Evolutionary conservation across 2,797 vertebrate genomes (phyloP).

Genomic region (Sebastes minor): DNA sequence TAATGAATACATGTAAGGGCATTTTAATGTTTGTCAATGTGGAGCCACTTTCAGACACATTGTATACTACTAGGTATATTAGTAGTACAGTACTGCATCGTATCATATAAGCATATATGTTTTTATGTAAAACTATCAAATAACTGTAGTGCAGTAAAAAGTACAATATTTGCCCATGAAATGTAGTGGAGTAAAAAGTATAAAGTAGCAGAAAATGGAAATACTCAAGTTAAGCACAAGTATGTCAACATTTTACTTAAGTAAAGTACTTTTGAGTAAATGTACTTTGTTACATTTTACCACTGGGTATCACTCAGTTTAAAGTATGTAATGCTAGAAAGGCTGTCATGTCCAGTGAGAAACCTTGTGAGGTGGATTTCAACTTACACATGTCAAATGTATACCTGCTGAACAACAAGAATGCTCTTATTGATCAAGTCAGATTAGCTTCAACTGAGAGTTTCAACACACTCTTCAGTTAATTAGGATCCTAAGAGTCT

Average conservation of each 20-base stretch:
- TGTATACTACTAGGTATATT: neutral
- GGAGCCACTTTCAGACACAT: too few species aligned
- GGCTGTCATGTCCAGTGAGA: neutral
- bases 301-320: neutral
- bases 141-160: neutral
- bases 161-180: neutral
- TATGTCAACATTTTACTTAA: neutral
- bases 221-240: neutral
- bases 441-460: neutral
- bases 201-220: neutral
- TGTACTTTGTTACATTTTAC: neutral
- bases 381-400: neutral
- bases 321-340: neutral
- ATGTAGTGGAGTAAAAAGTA: neutral
- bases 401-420: neutral
- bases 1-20: too few species aligned
- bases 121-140: neutral
- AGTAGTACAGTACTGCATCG: neutral
- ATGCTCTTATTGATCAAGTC: neutral
- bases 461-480: rapidly evolving
- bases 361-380: neutral
- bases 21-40: too few species aligned
- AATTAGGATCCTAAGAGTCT: neutral
- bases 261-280: neutral
- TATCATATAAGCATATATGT: neutral